Base-by-base conservation (phyloP, 2,797 vertebrate species). In the Sebastes aleutianus region DNA sequence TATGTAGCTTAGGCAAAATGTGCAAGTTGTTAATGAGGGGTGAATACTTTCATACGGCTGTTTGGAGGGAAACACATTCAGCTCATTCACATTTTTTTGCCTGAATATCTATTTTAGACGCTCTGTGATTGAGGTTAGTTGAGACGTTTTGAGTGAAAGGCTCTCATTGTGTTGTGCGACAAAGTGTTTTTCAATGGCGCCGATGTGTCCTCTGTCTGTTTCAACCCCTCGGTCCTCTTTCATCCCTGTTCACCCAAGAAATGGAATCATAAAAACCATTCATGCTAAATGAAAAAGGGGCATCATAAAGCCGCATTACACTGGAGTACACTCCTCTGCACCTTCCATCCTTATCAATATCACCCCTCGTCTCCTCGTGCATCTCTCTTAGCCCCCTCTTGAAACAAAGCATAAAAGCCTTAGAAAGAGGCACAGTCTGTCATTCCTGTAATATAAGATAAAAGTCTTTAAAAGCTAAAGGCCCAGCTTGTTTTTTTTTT, bases 381-480 rank as follows among this genome's bases (percentile, higher is more conserved):
- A 91, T 88, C 89, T 74, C 85, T 87, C 86, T 76, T 74, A 54
- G 83, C 76, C 82, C 74, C 74, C 91, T 84, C 89, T 91, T 91
- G 92, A 94, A 95, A 94, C 91, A 94, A 91, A 89, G 90, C 89
- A 94, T 95, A 94, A 95, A 95, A 91, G 93, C 92, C 89, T 94
- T 83, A 93, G 94, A 95, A 95, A 95, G 93, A 94, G 86, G 89
- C 85, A 83, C 92, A 92, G 94, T 95, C 93, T 94, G 94, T 96
- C 95, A 95, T 89, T 92, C 89, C 91, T 87, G 91, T 94, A 94
- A 93, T 92, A 93, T 93, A 91, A 95, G 95, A 95, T 96, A 95
- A 95, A 95, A 95, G 95, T 95, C 91, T 95, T 95, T 96, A 94
- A 95, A 94, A 94, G 94, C 91, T 91, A 88, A 93, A 94, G 92